A percentile compares a stretch with the other conserved stretches of the same genome.
Conservation (phyloP, 2,113 vertebrate species). For the Entomyzon cyanotis region DNA sequence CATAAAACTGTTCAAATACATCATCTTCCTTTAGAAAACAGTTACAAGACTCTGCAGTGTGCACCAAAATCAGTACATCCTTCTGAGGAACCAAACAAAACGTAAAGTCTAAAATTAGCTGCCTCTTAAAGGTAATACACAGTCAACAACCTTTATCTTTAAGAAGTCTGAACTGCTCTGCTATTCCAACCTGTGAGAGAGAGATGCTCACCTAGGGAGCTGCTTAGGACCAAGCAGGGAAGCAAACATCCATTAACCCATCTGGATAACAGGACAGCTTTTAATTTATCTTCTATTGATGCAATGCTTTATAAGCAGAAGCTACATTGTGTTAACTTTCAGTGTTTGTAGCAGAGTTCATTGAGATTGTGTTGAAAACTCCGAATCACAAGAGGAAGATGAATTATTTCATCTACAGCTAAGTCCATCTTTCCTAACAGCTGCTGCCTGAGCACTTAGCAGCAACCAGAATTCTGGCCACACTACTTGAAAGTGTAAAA, state of each 20-base stretch:
- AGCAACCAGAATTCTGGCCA: neutral
- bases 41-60: neutral
- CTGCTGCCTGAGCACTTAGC: neutral
- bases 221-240: neutral
- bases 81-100: neutral
- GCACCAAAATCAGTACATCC: neutral
- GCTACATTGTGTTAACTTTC: neutral
- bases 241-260: neutral
- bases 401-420: neutral
- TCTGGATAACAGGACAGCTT: neutral
- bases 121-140: neutral
- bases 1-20: neutral
- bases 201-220: neutral
- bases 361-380: neutral
- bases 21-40: neutral
- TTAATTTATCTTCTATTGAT: neutral
- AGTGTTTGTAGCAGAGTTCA: neutral
- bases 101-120: neutral
- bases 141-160: neutral
- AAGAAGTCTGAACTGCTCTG: neutral
- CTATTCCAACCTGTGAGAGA: neutral
- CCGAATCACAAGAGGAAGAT: neutral
- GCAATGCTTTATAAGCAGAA: neutral
- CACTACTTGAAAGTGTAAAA: neutral
- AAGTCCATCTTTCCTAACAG: neutral